Evolutionary conservation across 2,888 invertebrate species (phyloP), one percentile per base, ranked within the genome.

Genomic region (Acanthosepion esculentum): DNA sequence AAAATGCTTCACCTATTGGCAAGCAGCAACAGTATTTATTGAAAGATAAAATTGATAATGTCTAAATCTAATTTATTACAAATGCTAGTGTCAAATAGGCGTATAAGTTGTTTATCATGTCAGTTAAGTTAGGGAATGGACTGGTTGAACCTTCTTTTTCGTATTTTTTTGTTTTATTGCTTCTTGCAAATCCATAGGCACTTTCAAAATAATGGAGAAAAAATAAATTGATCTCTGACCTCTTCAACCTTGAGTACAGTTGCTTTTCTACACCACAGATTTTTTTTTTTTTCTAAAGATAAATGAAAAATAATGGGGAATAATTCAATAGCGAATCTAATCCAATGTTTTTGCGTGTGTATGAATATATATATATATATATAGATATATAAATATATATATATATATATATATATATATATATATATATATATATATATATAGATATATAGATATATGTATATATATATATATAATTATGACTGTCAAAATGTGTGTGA

Each of bases 41-140:
- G 78, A 33, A 78, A 78, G n/a, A 78, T 78, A 78, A 78, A 78
- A 78, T n/a, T n/a, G n/a, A 78, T 78, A 78, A 78, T 78, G n/a
- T 78, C 78, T 78, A 78, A 78, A 78, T 78, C n/a, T 78, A 78
- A 78, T 78, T 78, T 78, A 78, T 78, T 33, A n/a, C 78, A 78
- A 78, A 78, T 78, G n/a, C 33, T 33, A 78, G 78, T 78, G 78
- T 78, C n/a, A 64, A 64, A 64, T 23, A 64, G 64, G 64, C 64
- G 29, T 64, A 64, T 64, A 64, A 64, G 64, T 64, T 64, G 64
- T 64, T 64, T 64, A 64, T 64, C 64, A 78, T 33, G 78, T 59
- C 23, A 23, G n/a, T 78, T 78, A 33, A n/a, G n/a, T 33, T n/a
- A 78, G n/a, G n/a, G n/a, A 78, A 78, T 15, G 78, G 12, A 78